These are phyloP conservation scores for Taurulus bubalis DNA, from an alignment of 2,113 vertebrate species.

Conservation along the genomic window DNA sequence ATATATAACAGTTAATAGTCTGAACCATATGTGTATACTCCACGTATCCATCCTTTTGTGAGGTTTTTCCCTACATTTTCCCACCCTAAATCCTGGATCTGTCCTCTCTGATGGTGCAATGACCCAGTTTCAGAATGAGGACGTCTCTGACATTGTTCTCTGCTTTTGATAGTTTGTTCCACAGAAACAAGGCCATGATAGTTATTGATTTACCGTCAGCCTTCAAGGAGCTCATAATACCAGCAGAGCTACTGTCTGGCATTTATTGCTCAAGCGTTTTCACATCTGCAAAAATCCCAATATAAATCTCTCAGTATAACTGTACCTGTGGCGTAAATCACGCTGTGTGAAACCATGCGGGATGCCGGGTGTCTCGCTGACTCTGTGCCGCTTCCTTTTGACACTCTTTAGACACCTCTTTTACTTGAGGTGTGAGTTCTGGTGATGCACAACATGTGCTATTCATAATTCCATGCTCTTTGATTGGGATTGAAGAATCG, in stretches of 20 bases:
- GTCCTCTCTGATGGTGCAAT: conserved; percentile 9
- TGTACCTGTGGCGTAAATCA: neutral
- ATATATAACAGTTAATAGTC: neutral
- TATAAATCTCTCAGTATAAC: conserved; percentile 21
- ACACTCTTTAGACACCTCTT: conserved; percentile 23
- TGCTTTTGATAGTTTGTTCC: conserved; percentile 27
- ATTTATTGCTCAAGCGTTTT: conserved; percentile 37
- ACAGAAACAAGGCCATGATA: conserved; percentile 12
- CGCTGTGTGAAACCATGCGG: conserved; percentile 21
- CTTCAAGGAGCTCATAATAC: neutral
- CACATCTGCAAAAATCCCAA: conserved; percentile 32
- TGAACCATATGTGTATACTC: neutral
- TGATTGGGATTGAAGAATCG: conserved; percentile 15
- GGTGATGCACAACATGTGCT: conserved; percentile 42
- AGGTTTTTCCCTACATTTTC: neutral
- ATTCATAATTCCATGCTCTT: conserved; percentile 6
- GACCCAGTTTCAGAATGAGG: conserved; percentile 26
- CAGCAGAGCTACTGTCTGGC: conserved; percentile 15
- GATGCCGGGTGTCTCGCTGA: conserved; percentile 28
- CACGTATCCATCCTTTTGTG: neutral
- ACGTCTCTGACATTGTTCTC: neutral
- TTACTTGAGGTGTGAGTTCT: conserved; percentile 33
- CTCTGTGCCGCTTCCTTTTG: conserved; percentile 31
- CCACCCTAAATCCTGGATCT: conserved; percentile 6
- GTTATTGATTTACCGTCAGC: conserved; percentile 35